Conservation (phyloP, 2,113 vertebrate species). For the Lanius ludovicianus region DNA sequence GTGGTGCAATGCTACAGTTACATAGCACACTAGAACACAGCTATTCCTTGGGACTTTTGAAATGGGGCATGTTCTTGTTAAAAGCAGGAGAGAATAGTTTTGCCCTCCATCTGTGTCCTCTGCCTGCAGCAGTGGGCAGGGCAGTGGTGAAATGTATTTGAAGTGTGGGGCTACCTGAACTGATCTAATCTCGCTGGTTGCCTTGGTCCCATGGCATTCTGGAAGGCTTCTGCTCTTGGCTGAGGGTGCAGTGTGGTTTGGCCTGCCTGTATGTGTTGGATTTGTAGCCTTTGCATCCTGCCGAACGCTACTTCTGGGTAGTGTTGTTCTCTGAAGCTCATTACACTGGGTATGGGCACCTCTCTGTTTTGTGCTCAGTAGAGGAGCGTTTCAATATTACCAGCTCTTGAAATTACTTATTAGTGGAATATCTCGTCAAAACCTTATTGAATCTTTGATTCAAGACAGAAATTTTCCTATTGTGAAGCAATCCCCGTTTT, state of each 20-base stretch:
- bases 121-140: not conserved
- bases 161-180: not conserved
- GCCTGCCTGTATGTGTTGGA: not conserved
- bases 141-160: not conserved
- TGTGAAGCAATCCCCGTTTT: not conserved
- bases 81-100: not conserved
- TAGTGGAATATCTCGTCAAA: not conserved
- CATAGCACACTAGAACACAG: rapidly evolving
- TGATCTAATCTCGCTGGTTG: not conserved
- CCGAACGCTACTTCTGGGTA: not conserved
- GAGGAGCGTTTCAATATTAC: not conserved
- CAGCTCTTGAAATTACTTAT: not conserved
- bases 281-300: not conserved
- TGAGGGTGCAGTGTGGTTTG: not conserved
- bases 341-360: not conserved
- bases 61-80: not conserved
- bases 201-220: not conserved
- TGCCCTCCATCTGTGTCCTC: not conserved
- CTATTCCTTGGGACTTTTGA: not conserved
- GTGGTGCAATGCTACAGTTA: not conserved
- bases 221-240: not conserved
- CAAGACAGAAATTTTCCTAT: not conserved
- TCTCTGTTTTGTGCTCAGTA: not conserved
- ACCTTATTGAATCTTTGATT: not conserved
- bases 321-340: not conserved